Evolutionary conservation across 2,888 invertebrate genomes (phyloP), one percentile per base, ranked within the genome.

Genomic region (Dexiosoma caninum): DNA sequence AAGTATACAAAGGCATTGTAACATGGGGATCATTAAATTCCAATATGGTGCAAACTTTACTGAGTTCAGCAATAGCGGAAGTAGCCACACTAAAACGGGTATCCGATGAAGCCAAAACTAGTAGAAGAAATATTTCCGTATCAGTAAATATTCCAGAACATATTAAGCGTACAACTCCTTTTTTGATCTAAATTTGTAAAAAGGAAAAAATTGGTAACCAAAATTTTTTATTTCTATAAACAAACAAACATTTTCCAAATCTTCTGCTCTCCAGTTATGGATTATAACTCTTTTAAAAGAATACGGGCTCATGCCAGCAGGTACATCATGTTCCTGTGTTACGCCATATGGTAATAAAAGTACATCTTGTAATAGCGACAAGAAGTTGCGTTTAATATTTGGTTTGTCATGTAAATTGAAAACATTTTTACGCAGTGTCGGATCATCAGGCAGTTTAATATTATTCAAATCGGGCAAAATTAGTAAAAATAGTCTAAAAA

Each of bases 51-150:
- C 93, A 93, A 49, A 94, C 92, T 90, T 95, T 95, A 86, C 95
- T 96, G 8, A 98, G 90, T 84, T 96, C 96, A 82, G 94, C 93
- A 87, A 97, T 96, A 1, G 97, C 97, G 72, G 95, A 92, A 87
- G 96, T 96, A 66, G 96, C 96, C 51, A 98, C 96, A 89, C 94
- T 95, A 88, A 95, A 97, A 82, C 97, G 92, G 0, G 97, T 96
- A 87, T 98, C 98, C 0, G 97, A 94, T 0, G 96, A 95, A 1
- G 96, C 97, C 6, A 98, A 93, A 8, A 97, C 93, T 77, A 97
- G 91, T 69, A 95, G 94, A 81, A 95, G 90, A 21, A 96, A 91
- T 30, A 95, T 93, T 76, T 96, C 95, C 23, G 93, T 92, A 85
- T 94, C 94, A 27, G 93, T 92, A 85, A 97, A 95, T 44, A 96